Conservation (phyloP, 1,140 invertebrate species). For the Pteromalus puparum region DNA sequence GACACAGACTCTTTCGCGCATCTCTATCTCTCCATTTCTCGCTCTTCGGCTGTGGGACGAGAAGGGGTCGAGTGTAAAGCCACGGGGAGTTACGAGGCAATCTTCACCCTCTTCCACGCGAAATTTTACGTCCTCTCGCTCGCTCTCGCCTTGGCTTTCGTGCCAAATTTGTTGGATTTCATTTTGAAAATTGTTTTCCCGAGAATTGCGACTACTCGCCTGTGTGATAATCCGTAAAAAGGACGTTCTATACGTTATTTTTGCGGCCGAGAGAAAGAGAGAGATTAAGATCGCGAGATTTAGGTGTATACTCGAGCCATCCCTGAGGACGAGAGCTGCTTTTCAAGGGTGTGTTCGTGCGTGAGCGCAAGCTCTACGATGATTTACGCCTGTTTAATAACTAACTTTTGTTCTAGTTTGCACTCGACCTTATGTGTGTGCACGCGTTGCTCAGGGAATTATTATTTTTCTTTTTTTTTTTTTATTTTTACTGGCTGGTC, state of each 20-base stretch:
- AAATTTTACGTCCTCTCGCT: slow-evolving; percentile 40
- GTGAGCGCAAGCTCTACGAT: background rate
- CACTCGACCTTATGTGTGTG: background rate
- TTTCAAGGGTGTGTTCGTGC: slow-evolving; percentile 22
- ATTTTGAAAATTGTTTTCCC: slow-evolving; percentile 48
- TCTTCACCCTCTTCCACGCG: slow-evolving; percentile 44
- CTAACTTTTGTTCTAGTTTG: slow-evolving; percentile 34
- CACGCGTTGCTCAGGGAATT: background rate
- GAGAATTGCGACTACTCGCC: background rate
- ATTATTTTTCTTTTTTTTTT: background rate
- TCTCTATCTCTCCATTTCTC: slow-evolving; percentile 27
- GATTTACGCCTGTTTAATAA: slow-evolving; percentile 42
- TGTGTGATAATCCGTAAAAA: slow-evolving; percentile 26
- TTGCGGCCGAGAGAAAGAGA: background rate
- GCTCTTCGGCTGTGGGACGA: background rate
- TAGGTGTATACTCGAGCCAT: slow-evolving; percentile 13
- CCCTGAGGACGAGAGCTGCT: slow-evolving; percentile 9
- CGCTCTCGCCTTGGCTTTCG: slow-evolving; percentile 28
- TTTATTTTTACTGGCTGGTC: background rate
- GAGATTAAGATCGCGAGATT: slow-evolving; percentile 41
- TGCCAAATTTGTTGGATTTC: slow-evolving; percentile 52
- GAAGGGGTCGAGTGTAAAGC: slow-evolving; percentile 24
- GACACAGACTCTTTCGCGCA: background rate
- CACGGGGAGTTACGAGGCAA: slow-evolving; percentile 45
- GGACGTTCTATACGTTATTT: slow-evolving; percentile 14